Evolutionary conservation across 1,140 invertebrate species (phyloP).

Genomic region (Brachionus asplanchnoidis): DNA sequence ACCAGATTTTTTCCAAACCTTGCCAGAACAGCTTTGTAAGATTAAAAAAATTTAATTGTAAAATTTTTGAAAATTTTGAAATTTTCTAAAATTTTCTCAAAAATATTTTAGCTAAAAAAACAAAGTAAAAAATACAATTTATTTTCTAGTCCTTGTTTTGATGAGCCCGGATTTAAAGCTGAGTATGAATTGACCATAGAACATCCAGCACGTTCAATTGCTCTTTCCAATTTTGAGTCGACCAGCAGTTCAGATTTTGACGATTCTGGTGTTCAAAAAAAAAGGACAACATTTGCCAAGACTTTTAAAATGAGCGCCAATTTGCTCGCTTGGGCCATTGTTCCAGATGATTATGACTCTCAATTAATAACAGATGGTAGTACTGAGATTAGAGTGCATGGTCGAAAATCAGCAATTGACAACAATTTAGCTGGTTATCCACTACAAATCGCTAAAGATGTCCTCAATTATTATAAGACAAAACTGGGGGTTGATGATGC

Average conservation of each 20-base stretch:
- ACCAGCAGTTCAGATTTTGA: not conserved
- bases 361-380: no score
- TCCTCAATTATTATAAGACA: not conserved
- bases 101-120: not conserved
- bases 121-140: not conserved
- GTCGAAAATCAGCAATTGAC: not conserved
- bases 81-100: no score
- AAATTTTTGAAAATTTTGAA: not conserved
- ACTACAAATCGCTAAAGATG: not conserved
- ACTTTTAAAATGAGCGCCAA: constrained; percentile 24
- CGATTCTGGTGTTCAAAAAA: not conserved
- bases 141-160: constrained; percentile 43
- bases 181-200: constrained; percentile 40
- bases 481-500: not conserved
- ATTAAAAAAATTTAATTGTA: not conserved
- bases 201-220: constrained; percentile 2
- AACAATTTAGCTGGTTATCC: not conserved
- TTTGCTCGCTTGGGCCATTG: constrained; percentile 39
- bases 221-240: not conserved
- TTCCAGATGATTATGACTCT: not conserved
- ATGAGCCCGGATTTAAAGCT: constrained; percentile 44
- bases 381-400: constrained; percentile 9
- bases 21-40: constrained; percentile 36
- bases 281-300: constrained; percentile 11
- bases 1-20: constrained; percentile 22